Percentiles rank a stretch among this genome's conserved stretches.
These are phyloP conservation scores for Choloepus hoffmanni DNA, from an alignment of 2,113 vertebrate genomes.

Conservation along the genomic window DNA sequence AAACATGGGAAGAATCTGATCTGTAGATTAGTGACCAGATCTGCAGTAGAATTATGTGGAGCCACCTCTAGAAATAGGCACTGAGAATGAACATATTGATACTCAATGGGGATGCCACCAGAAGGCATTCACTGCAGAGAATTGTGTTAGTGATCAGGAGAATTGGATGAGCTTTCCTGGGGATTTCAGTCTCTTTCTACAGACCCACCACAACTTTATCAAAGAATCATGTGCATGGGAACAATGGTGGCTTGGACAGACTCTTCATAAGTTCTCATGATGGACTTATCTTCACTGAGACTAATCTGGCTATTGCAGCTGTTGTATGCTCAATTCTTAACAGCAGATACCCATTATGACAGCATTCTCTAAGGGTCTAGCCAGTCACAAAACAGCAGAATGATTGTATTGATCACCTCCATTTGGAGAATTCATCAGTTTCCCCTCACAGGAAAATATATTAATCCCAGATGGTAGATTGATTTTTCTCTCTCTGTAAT, in stretches of 20 bases:
- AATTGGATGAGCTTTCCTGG: not conserved
- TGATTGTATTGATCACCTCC: not conserved
- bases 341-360: not conserved
- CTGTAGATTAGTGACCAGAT: not conserved
- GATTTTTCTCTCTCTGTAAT: no score
- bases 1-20: not conserved
- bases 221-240: not conserved
- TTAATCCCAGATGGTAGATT: not conserved
- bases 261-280: no score
- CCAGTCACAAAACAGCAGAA: not conserved
- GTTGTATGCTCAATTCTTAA: not conserved
- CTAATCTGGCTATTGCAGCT: not conserved
- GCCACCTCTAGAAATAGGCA: not conserved
- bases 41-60: not conserved
- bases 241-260: not conserved
- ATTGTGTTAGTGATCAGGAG: not conserved
- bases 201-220: not conserved
- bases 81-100: not conserved
- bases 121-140: not conserved
- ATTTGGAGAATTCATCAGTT: not conserved
- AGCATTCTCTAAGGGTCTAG: not conserved
- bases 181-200: not conserved
- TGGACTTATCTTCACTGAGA: not conserved
- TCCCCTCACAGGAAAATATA: not conserved
- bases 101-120: not conserved